These are phyloP conservation scores for Intellagama lesueurii DNA, from an alignment of 2,797 vertebrate genomes.

Conservation along the genomic window DNA sequence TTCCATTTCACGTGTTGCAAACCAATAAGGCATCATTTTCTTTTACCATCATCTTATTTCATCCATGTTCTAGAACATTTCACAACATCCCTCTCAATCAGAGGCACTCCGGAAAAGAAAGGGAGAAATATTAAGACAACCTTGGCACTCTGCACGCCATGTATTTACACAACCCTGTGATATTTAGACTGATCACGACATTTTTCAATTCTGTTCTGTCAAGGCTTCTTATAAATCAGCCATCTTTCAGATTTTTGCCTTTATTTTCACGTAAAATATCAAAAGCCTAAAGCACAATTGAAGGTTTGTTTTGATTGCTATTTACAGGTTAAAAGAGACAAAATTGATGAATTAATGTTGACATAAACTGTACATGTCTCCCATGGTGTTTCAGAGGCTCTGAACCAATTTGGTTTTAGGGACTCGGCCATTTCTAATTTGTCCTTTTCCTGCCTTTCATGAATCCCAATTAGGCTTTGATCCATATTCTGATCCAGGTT, in stretches of 20 bases:
- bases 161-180: accelerated
- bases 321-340: conserved; percentile 6
- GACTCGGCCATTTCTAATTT: conserved; percentile 33
- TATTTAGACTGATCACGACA: neutral
- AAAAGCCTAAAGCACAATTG: neutral
- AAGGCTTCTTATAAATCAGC: neutral
- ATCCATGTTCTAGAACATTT: neutral
- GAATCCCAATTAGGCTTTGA: conserved; percentile 30
- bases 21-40: neutral
- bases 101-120: neutral
- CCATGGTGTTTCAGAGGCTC: conserved; percentile 21
- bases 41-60: neutral
- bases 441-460: conserved; percentile 24
- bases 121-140: neutral
- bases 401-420: conserved; percentile 15
- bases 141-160: accelerated
- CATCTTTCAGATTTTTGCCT: conserved; percentile 22
- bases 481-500: conserved; percentile 25
- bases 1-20: neutral
- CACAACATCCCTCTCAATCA: neutral
- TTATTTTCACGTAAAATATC: neutral
- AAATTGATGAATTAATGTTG: conserved; percentile 22
- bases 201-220: neutral
- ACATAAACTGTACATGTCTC: neutral
- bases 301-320: neutral